Evolutionary conservation across 2,113 vertebrate species (phyloP).

Genomic region (Scartelaos histophorus): DNA sequence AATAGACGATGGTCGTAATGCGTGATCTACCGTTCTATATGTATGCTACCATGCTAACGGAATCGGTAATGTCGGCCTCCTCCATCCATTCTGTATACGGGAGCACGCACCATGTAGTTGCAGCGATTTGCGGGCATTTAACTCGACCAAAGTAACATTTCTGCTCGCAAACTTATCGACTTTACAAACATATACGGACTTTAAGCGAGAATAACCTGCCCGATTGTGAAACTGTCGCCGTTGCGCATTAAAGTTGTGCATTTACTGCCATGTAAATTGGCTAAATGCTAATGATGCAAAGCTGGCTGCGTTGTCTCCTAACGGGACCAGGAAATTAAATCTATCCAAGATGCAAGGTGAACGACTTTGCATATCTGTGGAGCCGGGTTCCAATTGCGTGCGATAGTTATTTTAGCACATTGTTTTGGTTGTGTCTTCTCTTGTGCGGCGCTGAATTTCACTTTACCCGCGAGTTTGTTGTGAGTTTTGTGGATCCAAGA

Average conservation of each 20-base stretch:
- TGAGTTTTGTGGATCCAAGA: not conserved
- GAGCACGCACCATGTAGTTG: constrained; percentile 34
- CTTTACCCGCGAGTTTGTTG: constrained; percentile 6
- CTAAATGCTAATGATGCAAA: constrained; percentile 30
- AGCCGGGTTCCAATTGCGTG: not conserved
- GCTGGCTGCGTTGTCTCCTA: constrained; percentile 10
- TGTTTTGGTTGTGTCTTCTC: not conserved
- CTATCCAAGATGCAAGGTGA: not conserved
- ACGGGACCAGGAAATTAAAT: not conserved
- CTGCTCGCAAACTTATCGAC: fast-evolving
- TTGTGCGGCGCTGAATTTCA: not conserved
- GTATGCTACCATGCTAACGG: constrained; percentile 52
- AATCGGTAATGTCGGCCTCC: constrained; percentile 65
- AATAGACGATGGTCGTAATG: too few species aligned
- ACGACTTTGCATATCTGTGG: not conserved
- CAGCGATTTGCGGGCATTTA: not conserved
- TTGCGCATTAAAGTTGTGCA: not conserved
- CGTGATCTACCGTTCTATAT: too few species aligned
- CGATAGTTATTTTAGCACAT: not conserved
- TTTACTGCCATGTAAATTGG: constrained; percentile 13
- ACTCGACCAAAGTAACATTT: not conserved
- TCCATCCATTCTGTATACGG: constrained; percentile 51
- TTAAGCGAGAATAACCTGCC: not conserved
- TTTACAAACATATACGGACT: not conserved
- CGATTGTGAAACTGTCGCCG: not conserved